A percentile compares a stretch with the other conserved stretches of the same genome.
Conservation (phyloP, 2,797 vertebrate species). For the Thamnophis elegans region DNA sequence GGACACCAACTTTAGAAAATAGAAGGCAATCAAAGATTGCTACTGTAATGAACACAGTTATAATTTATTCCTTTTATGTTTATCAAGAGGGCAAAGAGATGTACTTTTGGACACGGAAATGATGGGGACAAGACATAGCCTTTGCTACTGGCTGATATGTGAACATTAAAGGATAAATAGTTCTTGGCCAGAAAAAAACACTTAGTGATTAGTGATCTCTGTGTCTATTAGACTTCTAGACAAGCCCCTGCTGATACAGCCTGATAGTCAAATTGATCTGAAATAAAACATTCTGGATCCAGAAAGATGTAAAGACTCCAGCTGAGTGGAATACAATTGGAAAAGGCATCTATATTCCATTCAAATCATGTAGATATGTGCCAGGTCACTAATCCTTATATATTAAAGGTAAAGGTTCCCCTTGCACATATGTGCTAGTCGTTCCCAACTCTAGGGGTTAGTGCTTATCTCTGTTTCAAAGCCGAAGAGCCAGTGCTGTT, state of each 20-base stretch:
- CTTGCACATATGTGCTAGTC: too few relatives aligned
- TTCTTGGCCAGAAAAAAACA: background rate
- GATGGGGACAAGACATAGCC: background rate
- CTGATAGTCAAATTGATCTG: background rate
- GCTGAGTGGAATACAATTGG: background rate
- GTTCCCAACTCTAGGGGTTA: too few relatives aligned
- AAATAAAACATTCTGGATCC: background rate
- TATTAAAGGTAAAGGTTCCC: too few relatives aligned
- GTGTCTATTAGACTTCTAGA: background rate
- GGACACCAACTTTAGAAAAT: background rate
- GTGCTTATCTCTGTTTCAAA: too few relatives aligned
- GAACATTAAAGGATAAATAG: background rate
- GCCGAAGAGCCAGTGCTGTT: too few relatives aligned
- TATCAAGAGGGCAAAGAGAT: background rate
- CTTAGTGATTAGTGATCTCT: background rate
- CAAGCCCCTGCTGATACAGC: background rate
- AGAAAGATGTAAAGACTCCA: background rate
- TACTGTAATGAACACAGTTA: background rate
- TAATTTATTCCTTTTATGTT: background rate
- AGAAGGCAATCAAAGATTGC: background rate
- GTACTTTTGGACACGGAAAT: background rate
- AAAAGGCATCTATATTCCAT: background rate
- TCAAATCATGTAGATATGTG: background rate
- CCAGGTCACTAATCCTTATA: too few relatives aligned
- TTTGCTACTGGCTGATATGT: background rate